Evolutionary conservation across 2,113 vertebrate genomes (phyloP), one percentile per base, ranked within the genome.

Genomic region (Aleadryas rufinucha): DNA sequence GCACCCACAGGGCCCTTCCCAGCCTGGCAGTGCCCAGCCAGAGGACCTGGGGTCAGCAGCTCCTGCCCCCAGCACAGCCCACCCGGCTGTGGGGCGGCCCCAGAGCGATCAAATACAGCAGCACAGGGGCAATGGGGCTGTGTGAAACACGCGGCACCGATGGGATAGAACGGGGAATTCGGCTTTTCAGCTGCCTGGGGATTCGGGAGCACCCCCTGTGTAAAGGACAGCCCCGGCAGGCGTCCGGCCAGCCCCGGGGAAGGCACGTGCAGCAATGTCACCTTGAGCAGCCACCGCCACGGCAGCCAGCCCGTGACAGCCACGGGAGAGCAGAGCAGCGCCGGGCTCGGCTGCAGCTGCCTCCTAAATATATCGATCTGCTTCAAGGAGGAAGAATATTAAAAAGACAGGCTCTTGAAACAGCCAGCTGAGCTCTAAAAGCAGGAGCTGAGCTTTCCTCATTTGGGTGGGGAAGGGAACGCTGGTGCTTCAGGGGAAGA

Each of bases 371-470:
- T 72, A 96, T 93, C 75, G 41, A 80, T 57, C 54, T 61, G 8
- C 87, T 83, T 71, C 80, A 56, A 66, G 77, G 26, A 91, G 94
- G 87, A 80, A 93, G 94, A 89, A 31, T 14, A 64, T 71, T 71
- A n/a, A 71, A 75, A 19, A 44, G 84, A 77, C 1, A 22, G 47
- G 82, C 93, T 93, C 94, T 92, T 49, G 60, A 89, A 66, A 19
- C 54, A 89, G 91, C 50, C 95, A 96, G 93, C 91, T 96, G 88
- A 95, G 89, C 83, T 70, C 92, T 66, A 70, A 86, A 84, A 92
- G 81, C 79, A 41, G 92, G 86, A 77, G 70, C 16, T 23, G 80
- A 90, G 94, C 91, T 66, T 50, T 89, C 59, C 94, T 83, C 61
- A 18, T 30, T 57, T 16, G 86, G 83, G 80, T 28, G 93, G 85